phyloP scores from a whole-genome alignment of 2,113 vertebrate species.

The Chinchilla lanigera region DNA sequence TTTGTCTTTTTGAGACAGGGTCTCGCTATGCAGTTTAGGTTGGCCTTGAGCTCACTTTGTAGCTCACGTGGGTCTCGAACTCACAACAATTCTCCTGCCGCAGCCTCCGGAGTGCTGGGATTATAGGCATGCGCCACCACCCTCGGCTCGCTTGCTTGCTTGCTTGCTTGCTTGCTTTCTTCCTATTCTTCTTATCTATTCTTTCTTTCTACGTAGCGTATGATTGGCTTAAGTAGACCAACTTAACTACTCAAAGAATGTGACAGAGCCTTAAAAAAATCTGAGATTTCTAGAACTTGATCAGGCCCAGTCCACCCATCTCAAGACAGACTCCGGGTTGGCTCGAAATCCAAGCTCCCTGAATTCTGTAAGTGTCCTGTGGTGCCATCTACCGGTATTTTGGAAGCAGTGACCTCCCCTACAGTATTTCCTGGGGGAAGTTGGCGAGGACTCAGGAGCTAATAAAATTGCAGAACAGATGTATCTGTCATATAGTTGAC shows the following conservation, averaged over 20 bases:
- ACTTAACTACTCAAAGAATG: background rate
- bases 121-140: too few species aligned
- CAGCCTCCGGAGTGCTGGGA: background rate
- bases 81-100: background rate
- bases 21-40: too few species aligned
- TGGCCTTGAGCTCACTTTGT: too few species aligned
- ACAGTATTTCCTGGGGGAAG: background rate
- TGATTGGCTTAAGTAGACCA: background rate
- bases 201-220: background rate
- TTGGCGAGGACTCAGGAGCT: background rate
- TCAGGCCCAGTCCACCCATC: background rate
- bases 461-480: background rate
- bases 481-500: background rate
- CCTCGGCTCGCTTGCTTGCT: background rate
- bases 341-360: background rate
- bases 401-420: background rate
- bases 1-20: too few species aligned
- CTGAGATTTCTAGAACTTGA: background rate
- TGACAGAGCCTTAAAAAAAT: background rate
- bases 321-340: background rate
- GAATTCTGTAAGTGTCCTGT: constrained; percentile 40
- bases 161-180: background rate
- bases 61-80: too few species aligned
- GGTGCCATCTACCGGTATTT: constrained; percentile 71
- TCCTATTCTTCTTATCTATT: background rate